These are phyloP conservation scores for Triplophysa siluroides DNA, from an alignment of 2,113 vertebrate species.

Conservation along the genomic window DNA sequence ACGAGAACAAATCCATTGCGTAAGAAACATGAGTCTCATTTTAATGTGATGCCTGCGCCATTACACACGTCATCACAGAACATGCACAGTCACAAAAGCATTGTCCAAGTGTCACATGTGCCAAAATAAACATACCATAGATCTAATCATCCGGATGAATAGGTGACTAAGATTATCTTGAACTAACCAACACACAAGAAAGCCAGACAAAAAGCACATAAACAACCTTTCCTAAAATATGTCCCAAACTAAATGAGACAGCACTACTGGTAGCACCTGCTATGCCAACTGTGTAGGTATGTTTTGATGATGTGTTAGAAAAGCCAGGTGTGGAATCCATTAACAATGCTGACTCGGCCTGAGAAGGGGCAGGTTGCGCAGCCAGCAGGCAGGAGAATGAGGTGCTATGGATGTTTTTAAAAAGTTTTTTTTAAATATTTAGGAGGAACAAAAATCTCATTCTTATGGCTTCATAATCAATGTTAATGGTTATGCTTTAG, in stretches of 20 bases:
- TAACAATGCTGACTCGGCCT: slow-evolving; percentile 12
- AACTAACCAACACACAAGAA: too few relatives aligned
- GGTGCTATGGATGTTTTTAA: background rate
- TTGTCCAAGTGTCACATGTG: background rate
- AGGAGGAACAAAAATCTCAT: too few relatives aligned
- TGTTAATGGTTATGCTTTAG: background rate
- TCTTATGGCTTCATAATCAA: too few relatives aligned
- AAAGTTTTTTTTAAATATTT: background rate
- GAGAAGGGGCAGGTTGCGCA: background rate
- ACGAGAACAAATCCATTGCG: background rate
- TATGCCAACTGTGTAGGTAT: slow-evolving; percentile 7
- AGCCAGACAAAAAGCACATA: background rate
- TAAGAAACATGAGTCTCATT: slow-evolving; percentile 15
- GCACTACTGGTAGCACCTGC: background rate
- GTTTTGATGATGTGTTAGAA: slow-evolving; percentile 30
- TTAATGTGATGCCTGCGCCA: background rate
- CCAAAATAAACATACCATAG: too few relatives aligned
- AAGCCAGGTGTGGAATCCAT: slow-evolving; percentile 39
- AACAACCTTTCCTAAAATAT: background rate
- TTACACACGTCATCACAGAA: background rate
- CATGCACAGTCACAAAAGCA: background rate
- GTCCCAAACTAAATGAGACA: background rate
- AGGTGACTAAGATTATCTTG: background rate
- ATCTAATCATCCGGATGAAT: too few relatives aligned
- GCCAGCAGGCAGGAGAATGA: slow-evolving; percentile 16